phyloP scores from a whole-genome alignment of 2,113 vertebrate species.

The Ginglymostoma cirratum region DNA sequence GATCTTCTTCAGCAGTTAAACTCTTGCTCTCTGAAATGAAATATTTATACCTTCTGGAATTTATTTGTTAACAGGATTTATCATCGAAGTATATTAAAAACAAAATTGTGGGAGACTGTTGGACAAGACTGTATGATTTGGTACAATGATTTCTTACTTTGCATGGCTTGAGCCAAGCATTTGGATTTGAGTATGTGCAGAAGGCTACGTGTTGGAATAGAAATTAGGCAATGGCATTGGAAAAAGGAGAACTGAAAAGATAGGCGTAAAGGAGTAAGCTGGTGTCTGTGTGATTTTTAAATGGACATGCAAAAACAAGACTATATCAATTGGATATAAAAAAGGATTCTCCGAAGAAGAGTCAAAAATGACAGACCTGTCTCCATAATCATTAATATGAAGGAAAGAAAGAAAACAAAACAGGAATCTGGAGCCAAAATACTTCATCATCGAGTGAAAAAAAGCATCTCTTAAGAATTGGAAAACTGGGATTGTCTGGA shows the following conservation, averaged over 20 bases:
- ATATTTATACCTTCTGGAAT: constrained; percentile 35
- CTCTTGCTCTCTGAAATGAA: constrained; percentile 26
- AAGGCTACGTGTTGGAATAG: constrained; percentile 47
- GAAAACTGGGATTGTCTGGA: constrained; percentile 75
- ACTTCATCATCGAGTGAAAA: constrained; percentile 39
- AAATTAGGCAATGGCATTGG: constrained; percentile 44
- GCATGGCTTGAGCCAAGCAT: constrained; percentile 48
- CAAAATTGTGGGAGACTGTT: constrained; percentile 28
- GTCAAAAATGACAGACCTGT: background rate
- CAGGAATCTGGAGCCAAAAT: constrained; percentile 42
- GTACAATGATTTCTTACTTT: constrained; percentile 36
- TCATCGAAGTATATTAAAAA: constrained; percentile 28
- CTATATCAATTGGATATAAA: constrained; percentile 56
- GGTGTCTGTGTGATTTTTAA: constrained; percentile 46
- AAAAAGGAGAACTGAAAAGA: constrained; percentile 38
- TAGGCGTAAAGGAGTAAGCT: constrained; percentile 39
- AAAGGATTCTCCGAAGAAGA: constrained; percentile 52
- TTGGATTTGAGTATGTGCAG: constrained; percentile 53
- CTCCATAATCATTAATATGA: constrained; percentile 40
- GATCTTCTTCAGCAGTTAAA: constrained; percentile 33
- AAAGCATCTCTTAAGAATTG: constrained; percentile 55
- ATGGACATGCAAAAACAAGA: constrained; percentile 48
- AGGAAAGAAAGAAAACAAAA: constrained; percentile 19
- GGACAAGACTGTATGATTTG: constrained; percentile 40
- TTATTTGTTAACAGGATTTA: constrained; percentile 35